Conservation (phyloP, 2,113 vertebrate species). For the Periophthalmodon schlosseri region DNA sequence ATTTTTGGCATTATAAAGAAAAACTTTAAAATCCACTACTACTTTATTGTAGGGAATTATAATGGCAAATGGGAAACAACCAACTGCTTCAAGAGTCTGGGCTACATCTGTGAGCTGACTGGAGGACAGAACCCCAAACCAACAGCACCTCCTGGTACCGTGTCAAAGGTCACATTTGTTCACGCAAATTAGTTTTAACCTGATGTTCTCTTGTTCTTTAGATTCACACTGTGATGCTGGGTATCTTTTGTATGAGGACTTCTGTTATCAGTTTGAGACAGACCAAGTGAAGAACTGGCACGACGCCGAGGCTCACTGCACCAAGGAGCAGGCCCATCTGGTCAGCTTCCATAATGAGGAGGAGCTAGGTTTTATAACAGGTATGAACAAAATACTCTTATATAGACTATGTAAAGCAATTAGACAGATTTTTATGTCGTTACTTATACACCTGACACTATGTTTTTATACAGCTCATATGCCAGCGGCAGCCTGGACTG, state of each 20-base stretch:
- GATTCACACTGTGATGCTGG: conserved; percentile 76
- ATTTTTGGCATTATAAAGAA: neutral
- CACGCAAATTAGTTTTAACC: neutral
- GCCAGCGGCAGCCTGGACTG: conserved; percentile 69
- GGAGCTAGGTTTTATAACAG: conserved; percentile 73
- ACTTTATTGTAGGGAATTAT: conserved; percentile 72
- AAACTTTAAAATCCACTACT: neutral
- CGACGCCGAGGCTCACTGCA: conserved; percentile 69
- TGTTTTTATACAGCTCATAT: conserved; percentile 70
- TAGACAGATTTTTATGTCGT: neutral
- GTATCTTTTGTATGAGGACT: conserved; percentile 69
- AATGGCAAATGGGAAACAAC: conserved; percentile 79
- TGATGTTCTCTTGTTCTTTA: conserved; percentile 18
- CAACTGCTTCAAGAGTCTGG: conserved; percentile 78
- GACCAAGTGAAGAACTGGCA: conserved; percentile 69
- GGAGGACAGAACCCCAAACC: conserved; percentile 78
- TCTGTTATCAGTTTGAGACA: conserved; percentile 76
- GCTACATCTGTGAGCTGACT: conserved; percentile 78
- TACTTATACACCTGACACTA: neutral
- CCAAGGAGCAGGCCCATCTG: conserved; percentile 64
- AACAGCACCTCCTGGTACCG: conserved; percentile 69
- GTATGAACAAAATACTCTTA: conserved; percentile 36
- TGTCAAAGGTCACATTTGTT: neutral
- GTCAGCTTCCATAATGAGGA: conserved; percentile 69
- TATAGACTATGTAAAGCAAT: neutral